Evolutionary conservation across 2,113 vertebrate genomes (phyloP), one percentile per base, ranked within the genome.

Genomic region (Dendrocopos noguchii): DNA sequence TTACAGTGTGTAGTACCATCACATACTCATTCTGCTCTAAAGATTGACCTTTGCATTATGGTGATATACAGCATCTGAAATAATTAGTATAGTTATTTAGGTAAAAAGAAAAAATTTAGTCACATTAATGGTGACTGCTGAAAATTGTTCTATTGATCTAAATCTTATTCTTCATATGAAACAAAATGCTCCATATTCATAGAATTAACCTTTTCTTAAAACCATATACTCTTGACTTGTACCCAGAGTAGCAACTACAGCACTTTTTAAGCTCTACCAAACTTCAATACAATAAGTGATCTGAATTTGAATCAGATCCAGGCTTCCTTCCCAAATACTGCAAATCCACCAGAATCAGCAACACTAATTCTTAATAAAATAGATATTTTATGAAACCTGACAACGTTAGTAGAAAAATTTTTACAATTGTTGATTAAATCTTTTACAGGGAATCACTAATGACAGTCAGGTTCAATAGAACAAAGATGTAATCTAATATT

Each of bases 311-410:
- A 86, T 68, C 5, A 61, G 46, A 57, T 89, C 67, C 85, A 89
- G 61, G 34, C 6, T 80, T 47, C 78, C 77, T 66, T 73, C 50
- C 10, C 50, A 87, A 89, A 88, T 84, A 80, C 60, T 87, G 14
- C 57, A 78, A 82, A 91, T 53, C 47, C 42, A 79, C 60, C 29
- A 50, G 12, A 79, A 83, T 86, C 84, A 56, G 13, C 34, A 77
- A 52, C 78, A 82, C 90, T 97, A 96, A 96, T 95, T 96, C 79
- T 88, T 94, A 96, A 97, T 95, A 90, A 95, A 97, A 96, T 91
- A 95, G 93, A 24, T 50, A 64, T 57, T 95, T 97, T 95, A 97
- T 96, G 94, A 97, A 96, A 96, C 29, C 52, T 95, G 97, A 96
- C 97, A 96, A 82, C 84, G 57, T 94, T 91, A 84, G 87, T 87